phyloP scores from a whole-genome alignment of 2,888 invertebrate species.

The Xylophagus ater region DNA sequence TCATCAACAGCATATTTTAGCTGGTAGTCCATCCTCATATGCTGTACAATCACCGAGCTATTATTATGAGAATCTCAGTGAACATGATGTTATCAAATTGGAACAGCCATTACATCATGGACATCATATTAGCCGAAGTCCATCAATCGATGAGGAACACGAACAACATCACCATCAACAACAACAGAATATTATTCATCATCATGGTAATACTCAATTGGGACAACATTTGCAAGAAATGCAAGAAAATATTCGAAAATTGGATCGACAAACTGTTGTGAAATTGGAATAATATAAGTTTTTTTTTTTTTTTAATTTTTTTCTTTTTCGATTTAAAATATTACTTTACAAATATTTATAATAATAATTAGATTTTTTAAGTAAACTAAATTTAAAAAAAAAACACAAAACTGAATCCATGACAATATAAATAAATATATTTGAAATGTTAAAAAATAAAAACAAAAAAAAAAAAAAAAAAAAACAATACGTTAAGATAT shows the following conservation, averaged over 20 bases:
- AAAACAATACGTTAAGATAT: too few relatives aligned
- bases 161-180: conserved; percentile 17
- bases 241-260: conserved; percentile 26
- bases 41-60: conserved; percentile 21
- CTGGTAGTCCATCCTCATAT: conserved; percentile 18
- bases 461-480: too few relatives aligned
- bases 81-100: conserved; percentile 22
- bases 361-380: too few relatives aligned
- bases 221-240: conserved; percentile 26
- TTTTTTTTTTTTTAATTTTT: too few relatives aligned
- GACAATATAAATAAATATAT: too few relatives aligned
- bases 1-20: conserved; percentile 9
- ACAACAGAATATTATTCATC: conserved; percentile 17
- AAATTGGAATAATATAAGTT: conserved; percentile 34
- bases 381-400: too few relatives aligned
- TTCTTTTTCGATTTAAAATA: too few relatives aligned
- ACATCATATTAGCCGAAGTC: conserved; percentile 25
- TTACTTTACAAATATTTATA: too few relatives aligned
- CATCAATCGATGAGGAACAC: conserved; percentile 30
- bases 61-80: conserved; percentile 19
- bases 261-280: conserved; percentile 33
- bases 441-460: too few relatives aligned
- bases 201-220: conserved; percentile 5
- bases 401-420: too few relatives aligned
- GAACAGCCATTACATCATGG: conserved; percentile 14